These are phyloP conservation scores for Vimba vimba DNA, from an alignment of 2,113 vertebrate genomes.

Conservation along the genomic window DNA sequence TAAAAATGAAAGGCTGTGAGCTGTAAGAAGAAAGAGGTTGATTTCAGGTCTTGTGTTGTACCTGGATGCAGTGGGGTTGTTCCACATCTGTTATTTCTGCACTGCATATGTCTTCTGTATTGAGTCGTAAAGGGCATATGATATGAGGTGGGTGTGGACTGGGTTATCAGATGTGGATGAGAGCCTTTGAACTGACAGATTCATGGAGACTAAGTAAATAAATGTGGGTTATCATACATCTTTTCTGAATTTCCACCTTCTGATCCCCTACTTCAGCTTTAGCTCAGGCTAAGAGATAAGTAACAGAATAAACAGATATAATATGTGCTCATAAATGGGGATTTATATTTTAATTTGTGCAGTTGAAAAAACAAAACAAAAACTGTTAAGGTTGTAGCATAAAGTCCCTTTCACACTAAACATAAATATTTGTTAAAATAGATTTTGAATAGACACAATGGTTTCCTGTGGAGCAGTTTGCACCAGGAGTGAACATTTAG, in stretches of 20 bases:
- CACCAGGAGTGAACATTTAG: too few species aligned
- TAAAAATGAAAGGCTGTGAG: slow-evolving; percentile 41
- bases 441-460: too few species aligned
- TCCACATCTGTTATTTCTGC: slow-evolving; percentile 5
- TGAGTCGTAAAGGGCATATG: slow-evolving; percentile 56
- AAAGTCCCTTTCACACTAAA: background rate
- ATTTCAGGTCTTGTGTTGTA: background rate
- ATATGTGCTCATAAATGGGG: background rate
- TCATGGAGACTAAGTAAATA: slow-evolving; percentile 61
- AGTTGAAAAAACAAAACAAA: background rate
- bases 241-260: slow-evolving; percentile 17
- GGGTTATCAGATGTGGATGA: slow-evolving; percentile 49
- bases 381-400: background rate
- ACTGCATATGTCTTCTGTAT: slow-evolving; percentile 51
- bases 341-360: background rate
- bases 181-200: slow-evolving; percentile 68
- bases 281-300: slow-evolving; percentile 35
- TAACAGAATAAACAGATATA: background rate
- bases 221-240: slow-evolving; percentile 40
- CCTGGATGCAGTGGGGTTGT: background rate
- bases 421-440: background rate
- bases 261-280: slow-evolving; percentile 12
- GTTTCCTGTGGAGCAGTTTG: too few species aligned
- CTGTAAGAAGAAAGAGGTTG: background rate
- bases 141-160: slow-evolving; percentile 47